Base-by-base conservation (phyloP, 2,113 vertebrate genomes). In the Athene cunicularia region DNA sequence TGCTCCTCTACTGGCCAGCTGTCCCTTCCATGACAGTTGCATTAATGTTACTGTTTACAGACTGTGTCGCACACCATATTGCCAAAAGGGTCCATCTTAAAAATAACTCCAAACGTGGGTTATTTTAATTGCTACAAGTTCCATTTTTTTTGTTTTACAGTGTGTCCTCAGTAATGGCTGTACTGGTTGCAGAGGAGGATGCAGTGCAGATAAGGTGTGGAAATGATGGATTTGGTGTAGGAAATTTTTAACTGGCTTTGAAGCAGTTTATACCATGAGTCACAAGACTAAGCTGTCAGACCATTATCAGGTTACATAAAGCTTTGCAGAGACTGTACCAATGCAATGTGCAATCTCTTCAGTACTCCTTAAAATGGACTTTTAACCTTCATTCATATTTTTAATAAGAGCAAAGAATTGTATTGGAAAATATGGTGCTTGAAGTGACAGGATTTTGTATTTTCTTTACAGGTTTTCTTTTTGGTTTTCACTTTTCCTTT, bases 11-110 rank as follows among this genome's bases (percentile, higher is more conserved):
- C 58, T 73, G 18, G 11, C 11, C n/a, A 13, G 32, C 76, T 68
- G 11, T 56, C 16, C 19, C 14, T 76, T 49, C 35, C 53, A 8
- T 26, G 41, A 18, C 4, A 41, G 6, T 24, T 88, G 20, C 3
- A 1, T 55, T 72, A n/a, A 8, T 26, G 4, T 73, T 63, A 9
- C 3, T 43, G 20, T 52, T 17, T n/a, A 47, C 14, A 43, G 43
- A 3, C 13, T 59, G 7, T 35, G 4, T 13, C 60, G 19, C 21
- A 14, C 8, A n/a, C 2, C 8, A 1, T 45, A 5, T 22, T 74
- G 41, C 32, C 2, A 1, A 50, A 71, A 68, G 26, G 6, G 5
- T 84, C 11, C 3, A 35, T 41, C 10, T 68, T 26, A 58, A 85
- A 41, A n/a, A 59, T 18, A 37, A 80, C 6, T 3, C 12, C 16